Conservation (phyloP, 2,888 invertebrate genomes). For the Anoplius nigerrimus region DNA sequence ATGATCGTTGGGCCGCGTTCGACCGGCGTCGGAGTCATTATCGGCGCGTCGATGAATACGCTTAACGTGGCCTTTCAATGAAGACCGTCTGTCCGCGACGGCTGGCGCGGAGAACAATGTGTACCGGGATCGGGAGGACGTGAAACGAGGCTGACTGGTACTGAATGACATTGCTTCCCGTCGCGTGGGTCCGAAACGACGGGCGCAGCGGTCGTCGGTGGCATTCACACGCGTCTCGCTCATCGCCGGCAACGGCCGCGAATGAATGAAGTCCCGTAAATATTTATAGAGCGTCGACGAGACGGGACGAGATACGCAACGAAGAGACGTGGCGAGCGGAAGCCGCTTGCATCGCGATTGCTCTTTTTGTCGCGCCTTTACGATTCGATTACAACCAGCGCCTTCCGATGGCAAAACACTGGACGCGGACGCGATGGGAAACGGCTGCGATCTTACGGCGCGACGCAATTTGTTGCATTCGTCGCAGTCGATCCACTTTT, state of each 20-base stretch:
- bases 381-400: slow-evolving; percentile 61
- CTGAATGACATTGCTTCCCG: slow-evolving; percentile 42
- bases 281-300: slow-evolving; percentile 62
- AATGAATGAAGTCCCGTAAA: slow-evolving; percentile 67
- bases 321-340: slow-evolving; percentile 45
- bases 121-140: no score
- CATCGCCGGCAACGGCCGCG: slow-evolving; percentile 46
- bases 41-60: no score
- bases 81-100: no score
- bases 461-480: no score
- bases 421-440: slow-evolving; percentile 6
- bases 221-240: slow-evolving; percentile 48
- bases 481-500: no score
- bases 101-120: neutral
- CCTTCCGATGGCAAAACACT: no score
- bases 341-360: slow-evolving; percentile 45
- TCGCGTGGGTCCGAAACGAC: slow-evolving; percentile 52
- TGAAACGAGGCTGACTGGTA: no score
- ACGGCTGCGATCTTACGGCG: neutral
- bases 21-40: no score
- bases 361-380: slow-evolving; percentile 57
- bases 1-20: no score
- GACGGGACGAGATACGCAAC: slow-evolving; percentile 41
- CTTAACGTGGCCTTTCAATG: no score
- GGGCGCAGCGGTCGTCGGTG: slow-evolving; percentile 29